Evolutionary conservation across 2,888 invertebrate genomes (phyloP).

Genomic region (Gisinianus flammeolus): DNA sequence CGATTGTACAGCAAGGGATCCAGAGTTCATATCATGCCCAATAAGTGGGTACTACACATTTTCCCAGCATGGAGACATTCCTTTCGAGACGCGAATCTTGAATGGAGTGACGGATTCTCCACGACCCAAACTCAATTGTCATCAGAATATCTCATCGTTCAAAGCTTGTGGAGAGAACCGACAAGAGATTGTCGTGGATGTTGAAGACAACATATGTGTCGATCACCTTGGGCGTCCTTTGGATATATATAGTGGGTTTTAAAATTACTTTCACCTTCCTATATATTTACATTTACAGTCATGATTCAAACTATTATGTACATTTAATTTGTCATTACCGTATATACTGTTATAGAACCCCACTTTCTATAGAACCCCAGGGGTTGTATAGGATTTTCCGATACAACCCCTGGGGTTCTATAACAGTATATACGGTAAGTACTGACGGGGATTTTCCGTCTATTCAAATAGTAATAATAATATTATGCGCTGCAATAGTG

Average conservation of each 20-base stretch:
- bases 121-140: constrained; percentile 64
- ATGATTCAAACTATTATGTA: no score
- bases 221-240: constrained; percentile 66
- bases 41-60: constrained; percentile 66
- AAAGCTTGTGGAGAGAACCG: constrained; percentile 65
- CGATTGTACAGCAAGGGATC: constrained; percentile 60
- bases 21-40: constrained; percentile 66
- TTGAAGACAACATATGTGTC: constrained; percentile 66
- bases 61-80: constrained; percentile 62
- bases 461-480: no score
- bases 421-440: no score
- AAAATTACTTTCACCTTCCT: neutral
- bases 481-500: no score
- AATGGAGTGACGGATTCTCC: constrained; percentile 66
- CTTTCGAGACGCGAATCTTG: constrained; percentile 65
- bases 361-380: no score
- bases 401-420: no score
- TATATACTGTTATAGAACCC: no score
- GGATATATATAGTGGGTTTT: constrained; percentile 62
- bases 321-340: no score
- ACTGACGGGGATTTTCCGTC: no score
- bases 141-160: constrained; percentile 64
- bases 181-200: constrained; percentile 65
- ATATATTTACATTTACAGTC: no score
- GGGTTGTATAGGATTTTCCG: no score